Evolutionary conservation across 1,140 invertebrate species (phyloP), one percentile per base, ranked within the genome.

Genomic region (Hyles vespertilio): DNA sequence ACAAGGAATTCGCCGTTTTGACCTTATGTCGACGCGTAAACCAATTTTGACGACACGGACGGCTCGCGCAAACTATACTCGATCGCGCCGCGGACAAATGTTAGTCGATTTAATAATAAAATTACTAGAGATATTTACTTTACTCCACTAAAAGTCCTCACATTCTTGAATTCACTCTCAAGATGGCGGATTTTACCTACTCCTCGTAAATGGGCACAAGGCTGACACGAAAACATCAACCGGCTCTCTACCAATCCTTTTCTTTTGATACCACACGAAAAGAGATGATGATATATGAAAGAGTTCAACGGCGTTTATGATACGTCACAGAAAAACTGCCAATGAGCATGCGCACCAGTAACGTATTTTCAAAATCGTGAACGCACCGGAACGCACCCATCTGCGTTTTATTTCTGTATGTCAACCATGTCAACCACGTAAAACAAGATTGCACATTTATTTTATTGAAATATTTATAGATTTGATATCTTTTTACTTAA

Each of bases 161-260:
- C 83, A 88, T 84, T 87, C 81, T 86, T 89, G 83, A 89, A 89
- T 86, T 81, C 83, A 88, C 84, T 89, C 86, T 89, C 86, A 89
- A 89, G 88, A 89, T 89, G 88, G 88, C 88, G 86, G 88, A 89
- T 87, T 87, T 88, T 87, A 87, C 84, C 83, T 87, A 89, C 82
- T 86, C 76, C 79, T 87, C 82, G 82, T 87, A 87, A 89, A 89
- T 87, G 86, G 83, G 86, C 79, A 89, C 88, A 89, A 87, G 83
- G 88, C 85, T 89, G 88, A 88, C 88, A 89, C 83, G 85, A 87
- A 84, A 87, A 87, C 87, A 89, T 87, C 82, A 87, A 87, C 84
- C 84, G 80, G 79, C 84, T 80, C 82, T 85, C 77, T 84, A 84
- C 79, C 77, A 79, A 80, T 87, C 84, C 72, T 76, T 81, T 83